Evolutionary conservation across 2,888 invertebrate species (phyloP), one percentile per base, ranked within the genome.

Genomic region (Craniophora ligustri): DNA sequence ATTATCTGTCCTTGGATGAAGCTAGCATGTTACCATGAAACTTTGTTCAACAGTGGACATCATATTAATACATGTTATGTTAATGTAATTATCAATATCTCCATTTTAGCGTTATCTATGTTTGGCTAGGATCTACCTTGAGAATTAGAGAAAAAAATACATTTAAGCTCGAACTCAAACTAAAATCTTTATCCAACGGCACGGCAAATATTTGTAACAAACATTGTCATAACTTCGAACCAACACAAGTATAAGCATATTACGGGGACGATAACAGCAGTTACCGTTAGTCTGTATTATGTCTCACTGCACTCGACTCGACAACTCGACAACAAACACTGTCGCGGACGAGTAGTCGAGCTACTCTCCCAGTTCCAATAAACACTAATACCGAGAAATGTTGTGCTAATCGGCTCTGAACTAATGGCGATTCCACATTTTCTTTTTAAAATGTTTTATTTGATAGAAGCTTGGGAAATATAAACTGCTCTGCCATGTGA

Each of bases 361-460:
- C 55, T 47, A 65, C 73, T 76, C 46, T 50, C 58, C 36, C 56
- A 38, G 59, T 72, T 65, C 42, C 51, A 75, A 77, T 71, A 71
- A 65, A 63, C 72, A 72, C 63, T 68, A 67, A 72, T 74, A 70
- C 74, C 41, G 62, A 65, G 64, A 75, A 75, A 74, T 66, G 63
- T 56, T 67, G 56, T 70, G 68, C 63, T 82, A 82, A 81, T 82
- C 81, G 79, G 78, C 75, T 78, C 75, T 59, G 57, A 64, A 60
- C 78, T 82, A 82, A 82, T 83, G 81, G 82, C 67, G 67, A 72
- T 78, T 72, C 49, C 58, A 69, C 63, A 68, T 72, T 74, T 68
- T 72, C 66, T 62, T 68, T 81, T 75, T 67, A 72, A 73, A 70
- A 66, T 48, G 56, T 72, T 69, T 63, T 58, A 45, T 51, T 66